Conservation (phyloP, 2,113 vertebrate species). For the Gymnorhina tibicen region DNA sequence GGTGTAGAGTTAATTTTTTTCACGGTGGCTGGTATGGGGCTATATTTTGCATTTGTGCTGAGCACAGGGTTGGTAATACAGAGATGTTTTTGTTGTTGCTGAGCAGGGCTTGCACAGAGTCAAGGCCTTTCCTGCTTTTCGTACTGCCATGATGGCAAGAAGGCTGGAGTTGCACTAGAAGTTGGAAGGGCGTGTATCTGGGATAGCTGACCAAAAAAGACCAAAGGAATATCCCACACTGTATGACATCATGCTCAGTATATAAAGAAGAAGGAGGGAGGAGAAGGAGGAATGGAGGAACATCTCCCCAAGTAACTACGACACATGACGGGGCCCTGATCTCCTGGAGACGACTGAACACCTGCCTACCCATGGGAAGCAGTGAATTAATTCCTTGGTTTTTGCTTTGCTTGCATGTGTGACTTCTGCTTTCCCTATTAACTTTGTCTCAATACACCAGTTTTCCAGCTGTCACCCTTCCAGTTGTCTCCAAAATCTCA, state of each 20-base stretch:
- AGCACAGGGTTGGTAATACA: neutral
- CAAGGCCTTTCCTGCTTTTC: neutral
- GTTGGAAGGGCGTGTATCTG: neutral
- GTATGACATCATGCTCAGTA: neutral
- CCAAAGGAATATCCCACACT: neutral
- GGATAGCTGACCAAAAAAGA: neutral
- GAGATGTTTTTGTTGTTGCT: neutral
- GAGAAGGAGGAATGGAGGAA: neutral
- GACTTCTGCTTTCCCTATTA: neutral
- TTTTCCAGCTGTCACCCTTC: neutral
- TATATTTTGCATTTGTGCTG: neutral
- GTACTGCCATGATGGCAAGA: too few species aligned
- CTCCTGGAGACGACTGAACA: neutral
- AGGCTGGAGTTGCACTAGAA: neutral
- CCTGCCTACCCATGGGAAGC: neutral
- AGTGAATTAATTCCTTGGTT: neutral
- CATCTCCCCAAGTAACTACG: neutral
- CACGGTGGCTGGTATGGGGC: neutral
- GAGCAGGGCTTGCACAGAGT: neutral
- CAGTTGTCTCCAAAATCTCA: neutral
- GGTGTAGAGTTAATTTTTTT: neutral
- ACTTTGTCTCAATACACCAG: neutral
- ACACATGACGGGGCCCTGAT: rapidly evolving
- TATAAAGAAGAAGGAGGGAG: neutral
- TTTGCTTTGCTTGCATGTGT: neutral